Evolutionary conservation across 2,888 invertebrate species (phyloP).

Genomic region (Dione juno): DNA sequence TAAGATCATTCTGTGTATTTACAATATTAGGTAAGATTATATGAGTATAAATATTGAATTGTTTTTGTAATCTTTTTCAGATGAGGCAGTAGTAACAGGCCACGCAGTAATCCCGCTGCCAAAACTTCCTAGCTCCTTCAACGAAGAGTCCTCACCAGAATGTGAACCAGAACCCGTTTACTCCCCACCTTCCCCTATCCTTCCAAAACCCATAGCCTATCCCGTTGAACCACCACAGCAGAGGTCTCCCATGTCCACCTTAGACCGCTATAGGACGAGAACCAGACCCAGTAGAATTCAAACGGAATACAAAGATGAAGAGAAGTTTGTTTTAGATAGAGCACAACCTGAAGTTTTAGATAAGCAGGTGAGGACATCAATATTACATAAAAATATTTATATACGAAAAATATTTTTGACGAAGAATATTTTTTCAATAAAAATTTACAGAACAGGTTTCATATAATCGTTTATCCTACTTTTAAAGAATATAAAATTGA

Average conservation of each 20-base stretch:
- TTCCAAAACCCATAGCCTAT: conserved; percentile 61
- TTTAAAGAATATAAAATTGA: too few relatives aligned
- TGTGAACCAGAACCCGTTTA: conserved; percentile 68
- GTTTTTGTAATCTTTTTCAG: too few relatives aligned
- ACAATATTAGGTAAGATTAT: neutral
- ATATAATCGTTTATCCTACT: too few relatives aligned
- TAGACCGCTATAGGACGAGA: conserved; percentile 75
- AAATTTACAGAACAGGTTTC: too few relatives aligned
- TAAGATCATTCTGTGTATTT: neutral
- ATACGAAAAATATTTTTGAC: too few relatives aligned
- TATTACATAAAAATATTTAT: neutral
- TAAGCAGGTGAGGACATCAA: conserved; percentile 67
- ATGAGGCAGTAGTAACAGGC: conserved; percentile 85
- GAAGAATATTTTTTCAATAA: too few relatives aligned
- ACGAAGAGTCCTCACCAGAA: conserved; percentile 68
- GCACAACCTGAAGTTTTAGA: conserved; percentile 83
- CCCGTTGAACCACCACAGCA: conserved; percentile 51
- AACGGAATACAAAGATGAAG: conserved; percentile 80
- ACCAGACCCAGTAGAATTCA: conserved; percentile 72
- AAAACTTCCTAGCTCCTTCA: conserved; percentile 83
- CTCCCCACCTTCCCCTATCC: conserved; percentile 67
- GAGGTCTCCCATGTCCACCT: conserved; percentile 74
- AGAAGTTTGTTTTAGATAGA: conserved; percentile 88
- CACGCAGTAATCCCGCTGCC: conserved; percentile 86
- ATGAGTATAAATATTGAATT: neutral